These are phyloP conservation scores for Istiophorus platypterus DNA, from an alignment of 2,113 vertebrate species.

Conservation along the genomic window DNA sequence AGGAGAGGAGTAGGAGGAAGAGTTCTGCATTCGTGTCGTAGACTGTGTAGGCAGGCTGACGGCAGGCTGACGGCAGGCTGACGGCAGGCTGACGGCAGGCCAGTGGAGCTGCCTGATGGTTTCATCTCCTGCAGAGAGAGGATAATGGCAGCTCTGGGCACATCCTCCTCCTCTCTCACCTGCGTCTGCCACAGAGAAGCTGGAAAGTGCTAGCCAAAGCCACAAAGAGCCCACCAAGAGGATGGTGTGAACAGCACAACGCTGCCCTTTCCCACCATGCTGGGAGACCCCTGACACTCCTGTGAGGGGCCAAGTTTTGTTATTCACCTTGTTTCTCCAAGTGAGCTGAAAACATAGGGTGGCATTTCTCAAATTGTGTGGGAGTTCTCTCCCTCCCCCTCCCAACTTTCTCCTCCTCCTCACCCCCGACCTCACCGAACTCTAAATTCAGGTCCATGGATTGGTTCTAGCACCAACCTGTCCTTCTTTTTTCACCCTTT, in stretches of 20 bases:
- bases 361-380: slow-evolving; percentile 37
- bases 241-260: slow-evolving; percentile 72
- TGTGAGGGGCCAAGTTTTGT: slow-evolving; percentile 28
- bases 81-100: slow-evolving; percentile 54
- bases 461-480: slow-evolving; percentile 71
- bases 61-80: too few species aligned
- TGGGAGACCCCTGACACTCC: slow-evolving; percentile 54
- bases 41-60: slow-evolving; percentile 63
- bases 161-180: slow-evolving; percentile 53
- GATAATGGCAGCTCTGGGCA: slow-evolving; percentile 73
- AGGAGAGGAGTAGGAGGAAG: slow-evolving; percentile 61
- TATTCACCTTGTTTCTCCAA: not conserved
- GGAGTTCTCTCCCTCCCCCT: slow-evolving; percentile 54
- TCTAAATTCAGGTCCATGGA: slow-evolving; percentile 50
- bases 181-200: slow-evolving; percentile 34
- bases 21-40: slow-evolving; percentile 53
- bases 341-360: slow-evolving; percentile 20
- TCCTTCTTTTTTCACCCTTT: slow-evolving; percentile 55
- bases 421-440: slow-evolving; percentile 44
- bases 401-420: slow-evolving; percentile 45
- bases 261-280: slow-evolving; percentile 27
- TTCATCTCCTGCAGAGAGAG: slow-evolving; percentile 50
- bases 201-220: slow-evolving; percentile 58
- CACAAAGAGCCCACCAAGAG: slow-evolving; percentile 35
- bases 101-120: slow-evolving; percentile 40